Conservation (phyloP, 1,140 invertebrate genomes). For the Lucilia cuprina region DNA sequence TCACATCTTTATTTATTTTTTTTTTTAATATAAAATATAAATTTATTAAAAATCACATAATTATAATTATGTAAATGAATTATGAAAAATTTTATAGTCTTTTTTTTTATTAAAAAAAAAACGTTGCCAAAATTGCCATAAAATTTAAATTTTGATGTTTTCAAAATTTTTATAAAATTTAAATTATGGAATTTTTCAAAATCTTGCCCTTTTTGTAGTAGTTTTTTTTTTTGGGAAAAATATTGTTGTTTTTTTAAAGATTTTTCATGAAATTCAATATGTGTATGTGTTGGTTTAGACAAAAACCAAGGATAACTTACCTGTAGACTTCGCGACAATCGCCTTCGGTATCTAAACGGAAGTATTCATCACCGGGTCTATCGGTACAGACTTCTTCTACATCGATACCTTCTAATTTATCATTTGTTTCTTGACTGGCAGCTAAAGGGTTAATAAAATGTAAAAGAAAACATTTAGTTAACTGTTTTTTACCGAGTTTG, state of each 20-base stretch:
- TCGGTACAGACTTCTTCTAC: slow-evolving; percentile 86
- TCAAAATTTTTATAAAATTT: no score
- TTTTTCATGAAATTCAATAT: not conserved
- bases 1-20: slow-evolving; percentile 76
- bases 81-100: not conserved
- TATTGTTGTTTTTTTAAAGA: not conserved
- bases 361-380: slow-evolving; percentile 87
- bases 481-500: not conserved
- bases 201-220: no score
- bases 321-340: slow-evolving; percentile 92
- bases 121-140: not conserved
- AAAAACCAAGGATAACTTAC: slow-evolving; percentile 65
- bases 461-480: no score
- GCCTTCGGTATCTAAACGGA: slow-evolving; percentile 81
- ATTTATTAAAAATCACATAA: no score
- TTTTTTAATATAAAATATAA: slow-evolving; percentile 42
- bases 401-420: slow-evolving; percentile 71
- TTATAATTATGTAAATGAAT: not conserved
- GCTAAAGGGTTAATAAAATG: slow-evolving; percentile 49
- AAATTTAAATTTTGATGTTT: not conserved
- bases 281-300: not conserved
- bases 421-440: slow-evolving; percentile 71
- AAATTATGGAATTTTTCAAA: no score
- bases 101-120: no score
- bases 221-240: no score